phyloP scores from a whole-genome alignment of 1,140 invertebrate species.

The Sitobion miscanthi region DNA sequence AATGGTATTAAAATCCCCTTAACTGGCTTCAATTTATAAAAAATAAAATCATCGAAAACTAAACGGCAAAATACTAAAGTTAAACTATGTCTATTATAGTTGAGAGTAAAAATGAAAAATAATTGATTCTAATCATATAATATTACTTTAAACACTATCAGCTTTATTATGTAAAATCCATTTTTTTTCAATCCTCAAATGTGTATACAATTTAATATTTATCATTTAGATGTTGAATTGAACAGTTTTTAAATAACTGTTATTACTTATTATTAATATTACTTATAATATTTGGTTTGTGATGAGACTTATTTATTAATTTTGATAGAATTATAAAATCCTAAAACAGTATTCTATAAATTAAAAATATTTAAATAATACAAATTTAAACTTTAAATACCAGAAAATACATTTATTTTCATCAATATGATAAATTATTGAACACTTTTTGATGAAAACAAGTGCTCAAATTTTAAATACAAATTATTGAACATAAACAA shows the following conservation, averaged over 20 bases:
- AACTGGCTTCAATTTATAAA: not conserved
- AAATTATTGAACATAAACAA: not conserved
- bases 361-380: constrained; percentile 1
- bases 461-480: not conserved
- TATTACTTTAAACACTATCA: not conserved
- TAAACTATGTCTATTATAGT: not conserved
- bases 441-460: not conserved
- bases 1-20: not conserved
- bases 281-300: not conserved
- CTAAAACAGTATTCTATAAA: constrained; percentile 16
- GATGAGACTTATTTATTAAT: not conserved
- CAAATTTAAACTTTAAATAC: not conserved
- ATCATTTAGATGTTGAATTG: not conserved
- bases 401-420: constrained; percentile 17
- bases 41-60: not conserved
- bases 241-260: not conserved
- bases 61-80: not conserved
- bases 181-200: not conserved
- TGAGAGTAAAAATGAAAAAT: not conserved
- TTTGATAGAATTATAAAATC: not conserved
- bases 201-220: not conserved
- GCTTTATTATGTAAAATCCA: not conserved
- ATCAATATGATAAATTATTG: not conserved
- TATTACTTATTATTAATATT: not conserved
- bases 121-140: not conserved